Conservation (phyloP, 2,797 vertebrate species). For the Cryptoprocta ferox region DNA sequence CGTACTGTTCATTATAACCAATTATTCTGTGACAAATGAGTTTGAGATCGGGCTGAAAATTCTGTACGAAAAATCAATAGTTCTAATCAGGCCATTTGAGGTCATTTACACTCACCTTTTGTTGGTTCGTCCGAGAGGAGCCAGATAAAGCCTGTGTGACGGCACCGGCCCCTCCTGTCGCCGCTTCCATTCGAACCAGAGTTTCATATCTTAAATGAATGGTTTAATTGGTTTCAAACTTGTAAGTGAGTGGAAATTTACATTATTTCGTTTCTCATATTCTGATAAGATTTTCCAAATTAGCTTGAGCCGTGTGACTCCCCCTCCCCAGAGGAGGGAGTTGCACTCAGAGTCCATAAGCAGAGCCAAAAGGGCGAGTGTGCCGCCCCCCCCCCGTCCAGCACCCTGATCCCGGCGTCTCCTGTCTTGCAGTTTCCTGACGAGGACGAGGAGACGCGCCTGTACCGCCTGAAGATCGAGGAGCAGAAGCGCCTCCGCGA, state of each 20-base stretch:
- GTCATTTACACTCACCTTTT: constrained; percentile 90
- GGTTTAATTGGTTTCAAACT: constrained; percentile 87
- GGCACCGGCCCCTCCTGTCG: constrained; percentile 79
- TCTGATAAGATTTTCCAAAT: constrained; percentile 81
- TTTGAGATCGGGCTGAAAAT: constrained; percentile 91
- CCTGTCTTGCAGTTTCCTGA: constrained; percentile 90
- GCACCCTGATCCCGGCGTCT: neutral
- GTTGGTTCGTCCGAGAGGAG: constrained; percentile 89
- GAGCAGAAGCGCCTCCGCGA: constrained; percentile 97
- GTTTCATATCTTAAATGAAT: constrained; percentile 87
- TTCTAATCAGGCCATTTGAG: constrained; percentile 92
- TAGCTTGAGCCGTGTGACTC: constrained; percentile 57
- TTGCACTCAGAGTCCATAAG: constrained; percentile 55
- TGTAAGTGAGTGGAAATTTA: constrained; percentile 83
- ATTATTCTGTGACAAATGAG: constrained; percentile 93
- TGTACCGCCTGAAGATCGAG: constrained; percentile 97
- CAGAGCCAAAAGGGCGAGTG: neutral
- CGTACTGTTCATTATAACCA: constrained; percentile 91
- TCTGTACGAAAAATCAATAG: constrained; percentile 93
- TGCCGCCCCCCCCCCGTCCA: neutral
- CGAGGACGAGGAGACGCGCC: constrained; percentile 96
- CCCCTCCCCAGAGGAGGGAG: constrained; percentile 25
- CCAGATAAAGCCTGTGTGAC: constrained; percentile 89
- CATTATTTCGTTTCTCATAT: constrained; percentile 80
- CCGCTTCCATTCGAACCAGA: constrained; percentile 80